Evolutionary conservation across 2,888 invertebrate species (phyloP), one percentile per base, ranked within the genome.

Genomic region (Cremastinae sp.): DNA sequence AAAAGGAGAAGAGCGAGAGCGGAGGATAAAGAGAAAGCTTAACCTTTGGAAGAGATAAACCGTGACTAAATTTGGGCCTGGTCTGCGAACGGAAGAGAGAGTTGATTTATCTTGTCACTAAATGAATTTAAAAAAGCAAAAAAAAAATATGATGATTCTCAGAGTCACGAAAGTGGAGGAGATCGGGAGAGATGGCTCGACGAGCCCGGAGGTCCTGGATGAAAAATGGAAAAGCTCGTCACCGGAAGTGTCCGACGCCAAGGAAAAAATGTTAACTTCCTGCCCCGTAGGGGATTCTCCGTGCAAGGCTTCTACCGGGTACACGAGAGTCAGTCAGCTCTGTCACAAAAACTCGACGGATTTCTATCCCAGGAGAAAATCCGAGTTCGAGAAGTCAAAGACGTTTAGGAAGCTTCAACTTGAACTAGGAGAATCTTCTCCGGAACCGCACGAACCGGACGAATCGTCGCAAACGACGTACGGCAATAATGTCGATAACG

Each of bases 331-430:
- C 71, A 78, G 73, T 38, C 78, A 77, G 41, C 34, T 74, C 41
- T 70, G 9, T 38, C 75, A 75, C 18, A 72, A 74, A 54, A 70
- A 51, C 18, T 58, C 77, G 43, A 49, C 59, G 54, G 74, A 69
- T 69, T 74, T 58, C 62, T 79, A 79, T 72, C 79, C 79, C 0
- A 43, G 79, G 12, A 71, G 79, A 45, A 79, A 79, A 45, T 79
- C 79, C 0, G 79, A 79, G 43, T 79, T 79, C 14, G 79, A 79
- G 53, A 79, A 79, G 47, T 79, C 79, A 7, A 77, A 75, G 22
- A 79, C 77, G 0, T 79, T 79, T 16, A 18, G 79, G 7, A 79
- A 77, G 59, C 65, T 79, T 1, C 74, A 76, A 16, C 20, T 77
- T 38, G 77, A 79, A 34, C 45, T 79, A 34, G 76, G 74, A 0